Conservation (phyloP, 2,888 invertebrate genomes). For the Caenorhabditis imperialis region DNA sequence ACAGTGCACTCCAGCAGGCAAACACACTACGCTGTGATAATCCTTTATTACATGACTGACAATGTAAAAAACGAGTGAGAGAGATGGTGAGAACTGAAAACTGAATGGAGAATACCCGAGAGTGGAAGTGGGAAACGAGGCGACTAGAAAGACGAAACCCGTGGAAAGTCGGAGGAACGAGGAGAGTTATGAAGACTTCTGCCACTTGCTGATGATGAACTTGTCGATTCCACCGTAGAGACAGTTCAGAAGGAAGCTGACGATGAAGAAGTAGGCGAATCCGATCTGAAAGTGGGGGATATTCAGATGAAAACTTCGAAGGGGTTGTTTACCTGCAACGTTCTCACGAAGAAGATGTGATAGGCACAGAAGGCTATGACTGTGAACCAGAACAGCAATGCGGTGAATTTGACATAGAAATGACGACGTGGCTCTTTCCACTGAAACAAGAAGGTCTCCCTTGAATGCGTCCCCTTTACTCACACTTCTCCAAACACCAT, state of each 20-base stretch:
- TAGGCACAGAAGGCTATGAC: conserved; percentile 70
- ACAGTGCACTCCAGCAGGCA: background rate
- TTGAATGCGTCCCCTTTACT: too few relatives aligned
- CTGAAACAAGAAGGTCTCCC: conserved; percentile 26
- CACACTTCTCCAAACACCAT: conserved; percentile 67
- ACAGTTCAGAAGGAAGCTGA: conserved; percentile 65
- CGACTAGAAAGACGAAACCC: too few relatives aligned
- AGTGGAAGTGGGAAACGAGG: background rate
- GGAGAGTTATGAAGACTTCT: conserved; percentile 11
- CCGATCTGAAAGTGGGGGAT: conserved; percentile 63
- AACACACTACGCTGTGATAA: too few relatives aligned
- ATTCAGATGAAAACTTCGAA: background rate
- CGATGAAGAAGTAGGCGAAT: conserved; percentile 68
- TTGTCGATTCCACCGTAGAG: conserved; percentile 75
- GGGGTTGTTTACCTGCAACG: conserved; percentile 65
- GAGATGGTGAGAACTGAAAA: too few relatives aligned
- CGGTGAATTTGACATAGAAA: conserved; percentile 64
- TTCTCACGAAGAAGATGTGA: conserved; percentile 71
- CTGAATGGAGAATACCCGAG: too few relatives aligned
- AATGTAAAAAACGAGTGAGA: too few relatives aligned
- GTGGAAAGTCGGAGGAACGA: background rate
- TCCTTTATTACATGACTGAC: too few relatives aligned
- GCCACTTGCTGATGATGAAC: conserved; percentile 63
- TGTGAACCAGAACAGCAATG: conserved; percentile 70
- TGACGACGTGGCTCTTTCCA: conserved; percentile 63